Base-by-base conservation (phyloP, 2,888 invertebrate species). In the Drosophila buzzatii region DNA sequence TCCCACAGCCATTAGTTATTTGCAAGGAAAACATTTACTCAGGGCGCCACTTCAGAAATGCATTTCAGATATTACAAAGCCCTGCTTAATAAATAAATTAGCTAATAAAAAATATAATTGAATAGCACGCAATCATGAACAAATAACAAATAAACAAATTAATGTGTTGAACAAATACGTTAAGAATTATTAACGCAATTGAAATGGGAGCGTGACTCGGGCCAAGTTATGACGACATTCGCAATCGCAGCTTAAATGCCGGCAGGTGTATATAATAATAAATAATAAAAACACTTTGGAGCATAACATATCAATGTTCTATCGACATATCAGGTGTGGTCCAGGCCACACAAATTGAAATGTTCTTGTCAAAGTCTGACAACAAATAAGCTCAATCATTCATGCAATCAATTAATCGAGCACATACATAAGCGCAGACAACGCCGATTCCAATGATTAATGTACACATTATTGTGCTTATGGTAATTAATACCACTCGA, bases 271-370 rank as follows among this genome's bases (percentile, higher is more conserved):
- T 63, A 53, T 35, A 71, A 62, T 58, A 71, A 60, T 57, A 27
- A 51, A 66, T 39, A 58, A 55, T 31, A 56, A 33, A 55, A 33
- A 53, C 59, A 71, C 33, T 75, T 66, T 56, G 41, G 8, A 61
- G 44, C 42, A 49, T 51, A 58, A 63, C 56, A 60, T 69, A 37
- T 53, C 39, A 27, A 44, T 70, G 56, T 60, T 37, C 41, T 47
- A 53, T 31, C 16, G 49, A n/a, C 73, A 58, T 37, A 37, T 66
- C 81, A 85, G 88, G 85, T 87, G 88, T 87, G 82, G 88, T 79
- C 76, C 59, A 63, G 37, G 35, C 67, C 64, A 62, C 68, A 55
- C 65, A 80, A 73, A 84, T 89, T 89, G 81, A 85, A 86, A 86
- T 85, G 89, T 85, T 89, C 83, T 69, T 70, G 82, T 73, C 82